These are phyloP conservation scores for Leuciscus waleckii DNA, from an alignment of 2,797 vertebrate genomes.

Conservation along the genomic window DNA sequence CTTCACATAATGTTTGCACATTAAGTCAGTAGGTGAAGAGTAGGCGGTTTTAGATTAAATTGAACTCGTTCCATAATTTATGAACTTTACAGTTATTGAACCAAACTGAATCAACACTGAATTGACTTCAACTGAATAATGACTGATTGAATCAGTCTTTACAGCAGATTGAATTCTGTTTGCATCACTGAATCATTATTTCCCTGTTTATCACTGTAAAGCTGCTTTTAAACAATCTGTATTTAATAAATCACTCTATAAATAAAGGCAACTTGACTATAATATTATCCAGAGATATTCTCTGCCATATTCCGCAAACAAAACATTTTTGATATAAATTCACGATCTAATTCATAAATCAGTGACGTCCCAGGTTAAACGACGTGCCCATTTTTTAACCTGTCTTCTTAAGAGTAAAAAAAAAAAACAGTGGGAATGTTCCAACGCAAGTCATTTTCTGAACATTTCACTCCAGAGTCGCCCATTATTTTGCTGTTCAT, in stretches of 20 bases:
- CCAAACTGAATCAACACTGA: not conserved
- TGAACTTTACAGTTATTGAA: not conserved
- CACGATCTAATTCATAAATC: not conserved
- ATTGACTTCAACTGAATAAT: not conserved
- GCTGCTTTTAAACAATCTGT: not conserved
- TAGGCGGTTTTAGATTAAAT: no score
- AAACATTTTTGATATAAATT: not conserved
- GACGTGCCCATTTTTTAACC: constrained; percentile 56
- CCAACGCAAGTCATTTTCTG: constrained; percentile 56
- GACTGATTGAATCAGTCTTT: not conserved
- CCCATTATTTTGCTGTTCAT: constrained; percentile 63
- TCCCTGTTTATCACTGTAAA: not conserved
- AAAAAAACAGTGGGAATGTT: constrained; percentile 53
- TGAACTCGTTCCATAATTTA: not conserved
- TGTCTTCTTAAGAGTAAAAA: constrained; percentile 49
- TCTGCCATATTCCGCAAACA: not conserved
- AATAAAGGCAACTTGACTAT: not conserved
- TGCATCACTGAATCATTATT: not conserved
- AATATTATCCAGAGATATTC: not conserved
- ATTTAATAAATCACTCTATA: not conserved
- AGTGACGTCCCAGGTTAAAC: constrained; percentile 59
- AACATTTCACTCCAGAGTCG: constrained; percentile 50
- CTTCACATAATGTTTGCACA: no score
- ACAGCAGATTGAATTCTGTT: not conserved
- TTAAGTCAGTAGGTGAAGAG: no score